These are phyloP conservation scores for Aquatica leii DNA, from an alignment of 2,888 invertebrate species.

Conservation along the genomic window DNA sequence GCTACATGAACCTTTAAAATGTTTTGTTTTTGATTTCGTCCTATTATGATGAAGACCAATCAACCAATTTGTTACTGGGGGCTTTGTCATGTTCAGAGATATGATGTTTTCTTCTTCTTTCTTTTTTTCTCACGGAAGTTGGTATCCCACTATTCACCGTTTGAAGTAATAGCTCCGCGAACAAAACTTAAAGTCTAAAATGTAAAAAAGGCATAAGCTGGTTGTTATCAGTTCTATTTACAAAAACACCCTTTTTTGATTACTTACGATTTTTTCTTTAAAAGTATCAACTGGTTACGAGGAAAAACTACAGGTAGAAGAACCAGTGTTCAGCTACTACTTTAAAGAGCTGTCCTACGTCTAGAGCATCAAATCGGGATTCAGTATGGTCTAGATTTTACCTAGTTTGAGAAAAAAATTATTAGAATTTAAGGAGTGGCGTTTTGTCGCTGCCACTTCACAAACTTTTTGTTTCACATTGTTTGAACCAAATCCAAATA, in stretches of 20 bases:
- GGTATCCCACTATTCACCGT: not conserved
- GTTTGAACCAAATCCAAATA: not conserved
- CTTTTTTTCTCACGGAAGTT: not conserved
- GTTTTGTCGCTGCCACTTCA: not conserved
- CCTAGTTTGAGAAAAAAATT: not conserved
- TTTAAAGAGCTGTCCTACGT: no score
- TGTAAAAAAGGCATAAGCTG: not conserved
- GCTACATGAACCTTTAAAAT: no score
- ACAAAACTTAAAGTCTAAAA: not conserved
- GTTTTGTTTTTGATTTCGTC: not conserved
- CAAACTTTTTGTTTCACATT: not conserved
- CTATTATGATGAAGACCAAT: no score
- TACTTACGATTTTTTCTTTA: not conserved
- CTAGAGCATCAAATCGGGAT: not conserved
- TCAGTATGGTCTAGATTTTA: not conserved
- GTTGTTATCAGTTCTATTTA: not conserved
- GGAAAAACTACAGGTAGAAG: not conserved
- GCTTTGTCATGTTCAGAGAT: not conserved
- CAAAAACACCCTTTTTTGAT: not conserved
- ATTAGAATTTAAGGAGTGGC: not conserved
- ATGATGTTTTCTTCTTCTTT: not conserved
- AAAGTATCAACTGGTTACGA: not conserved
- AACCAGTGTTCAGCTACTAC: no score
- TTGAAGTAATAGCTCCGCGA: no score
- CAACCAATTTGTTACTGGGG: not conserved